Evolutionary conservation across 2,888 invertebrate genomes (phyloP).

Genomic region (Eupithecia dodoneata): DNA sequence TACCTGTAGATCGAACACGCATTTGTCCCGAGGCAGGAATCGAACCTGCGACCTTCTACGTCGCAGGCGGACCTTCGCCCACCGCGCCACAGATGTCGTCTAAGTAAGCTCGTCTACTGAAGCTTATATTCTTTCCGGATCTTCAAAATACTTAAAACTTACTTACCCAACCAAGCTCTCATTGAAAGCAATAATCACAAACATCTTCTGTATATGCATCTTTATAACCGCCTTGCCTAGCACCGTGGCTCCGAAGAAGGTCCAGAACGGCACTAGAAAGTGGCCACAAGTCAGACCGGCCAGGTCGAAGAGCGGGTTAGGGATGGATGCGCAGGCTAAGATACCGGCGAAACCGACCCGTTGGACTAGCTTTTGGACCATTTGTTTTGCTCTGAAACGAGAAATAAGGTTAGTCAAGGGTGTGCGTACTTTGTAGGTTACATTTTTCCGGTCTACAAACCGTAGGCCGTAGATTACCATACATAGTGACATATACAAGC

Average conservation of each 20-base stretch:
- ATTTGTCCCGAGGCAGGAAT: too few relatives aligned
- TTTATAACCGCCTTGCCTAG: conserved; percentile 98
- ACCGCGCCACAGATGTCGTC: too few relatives aligned
- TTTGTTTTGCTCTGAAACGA: conserved; percentile 88
- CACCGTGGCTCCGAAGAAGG: conserved; percentile 99
- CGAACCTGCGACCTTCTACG: too few relatives aligned
- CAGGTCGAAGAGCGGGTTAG: conserved; percentile 99
- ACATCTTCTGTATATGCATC: conserved; percentile 98
- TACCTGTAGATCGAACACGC: too few relatives aligned
- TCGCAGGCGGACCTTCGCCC: too few relatives aligned
- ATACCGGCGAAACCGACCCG: conserved; percentile 98
- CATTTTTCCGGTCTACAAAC: background rate
- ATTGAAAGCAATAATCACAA: conserved; percentile 98
- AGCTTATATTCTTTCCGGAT: too few relatives aligned
- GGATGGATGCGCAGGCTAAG: conserved; percentile 97
- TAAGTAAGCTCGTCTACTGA: too few relatives aligned
- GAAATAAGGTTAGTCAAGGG: background rate
- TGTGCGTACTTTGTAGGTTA: background rate
- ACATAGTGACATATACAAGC: too few relatives aligned
- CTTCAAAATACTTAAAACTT: background rate
- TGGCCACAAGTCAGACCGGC: conserved; percentile 99
- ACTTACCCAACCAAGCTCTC: conserved; percentile 94
- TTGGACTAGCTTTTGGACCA: conserved; percentile 95
- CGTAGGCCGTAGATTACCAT: background rate
- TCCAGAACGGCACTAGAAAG: conserved; percentile 99